phyloP scores from a whole-genome alignment of 2,797 vertebrate species.

The Tympanoctomys barrerae region DNA sequence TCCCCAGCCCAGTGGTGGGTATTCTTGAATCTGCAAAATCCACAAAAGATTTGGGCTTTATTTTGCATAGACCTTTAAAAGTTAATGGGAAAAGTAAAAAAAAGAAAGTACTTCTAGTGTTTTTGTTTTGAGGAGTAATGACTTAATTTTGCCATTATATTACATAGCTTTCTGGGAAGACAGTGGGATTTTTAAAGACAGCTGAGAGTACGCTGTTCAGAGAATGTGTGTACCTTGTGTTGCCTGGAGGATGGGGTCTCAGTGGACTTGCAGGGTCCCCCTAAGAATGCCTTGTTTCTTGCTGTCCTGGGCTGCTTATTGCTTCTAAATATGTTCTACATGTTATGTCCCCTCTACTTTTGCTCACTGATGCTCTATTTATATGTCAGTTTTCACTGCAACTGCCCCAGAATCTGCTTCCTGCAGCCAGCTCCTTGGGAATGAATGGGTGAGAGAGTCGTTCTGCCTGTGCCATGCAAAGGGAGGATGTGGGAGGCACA shows the following conservation, averaged over 20 bases:
- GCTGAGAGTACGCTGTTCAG: background rate
- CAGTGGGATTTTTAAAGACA: slow-evolving; percentile 15
- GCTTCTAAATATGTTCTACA: background rate
- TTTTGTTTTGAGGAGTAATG: slow-evolving; percentile 10
- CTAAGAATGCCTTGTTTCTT: background rate
- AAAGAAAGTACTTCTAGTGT: background rate
- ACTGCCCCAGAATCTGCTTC: background rate
- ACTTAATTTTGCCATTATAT: slow-evolving; percentile 6
- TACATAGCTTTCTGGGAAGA: slow-evolving; percentile 30
- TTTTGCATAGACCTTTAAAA: slow-evolving; percentile 15
- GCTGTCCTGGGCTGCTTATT: background rate
- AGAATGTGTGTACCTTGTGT: background rate
- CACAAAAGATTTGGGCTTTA: slow-evolving; percentile 8
- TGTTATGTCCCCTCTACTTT: background rate
- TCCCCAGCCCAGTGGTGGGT: no score
- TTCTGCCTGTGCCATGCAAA: background rate
- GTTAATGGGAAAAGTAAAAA: background rate
- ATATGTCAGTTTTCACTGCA: background rate
- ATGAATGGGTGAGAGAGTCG: background rate
- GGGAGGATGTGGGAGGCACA: background rate
- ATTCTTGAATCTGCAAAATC: background rate
- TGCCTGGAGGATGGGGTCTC: background rate
- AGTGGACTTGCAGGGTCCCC: background rate
- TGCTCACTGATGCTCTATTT: background rate
- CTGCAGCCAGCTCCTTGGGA: background rate